Percentiles rank a stretch among this genome's conserved stretches.
Conservation (phyloP, 2,888 invertebrate genomes). For the Heliconius erato region DNA sequence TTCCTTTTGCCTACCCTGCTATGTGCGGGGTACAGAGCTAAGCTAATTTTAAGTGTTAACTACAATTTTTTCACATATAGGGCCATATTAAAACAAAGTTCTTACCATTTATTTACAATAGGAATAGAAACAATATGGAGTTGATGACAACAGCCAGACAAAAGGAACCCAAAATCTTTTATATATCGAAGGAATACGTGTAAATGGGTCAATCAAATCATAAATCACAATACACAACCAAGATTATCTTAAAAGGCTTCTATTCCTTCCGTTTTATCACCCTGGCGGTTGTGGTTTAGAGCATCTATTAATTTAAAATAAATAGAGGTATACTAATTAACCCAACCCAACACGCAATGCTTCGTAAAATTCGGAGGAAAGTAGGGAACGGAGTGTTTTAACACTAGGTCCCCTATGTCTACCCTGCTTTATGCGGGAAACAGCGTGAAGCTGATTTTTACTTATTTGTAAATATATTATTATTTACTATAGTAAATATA, state of each 20-base stretch:
- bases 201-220: background rate
- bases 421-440: no score
- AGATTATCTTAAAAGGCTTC: constrained; percentile 21
- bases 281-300: background rate
- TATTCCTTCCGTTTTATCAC: constrained; percentile 15
- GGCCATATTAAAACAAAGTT: no score
- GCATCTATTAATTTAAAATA: constrained; percentile 3
- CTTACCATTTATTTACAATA: background rate
- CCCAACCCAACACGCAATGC: no score
- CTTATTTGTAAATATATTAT: no score
- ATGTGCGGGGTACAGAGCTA: no score
- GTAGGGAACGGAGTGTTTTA: no score
- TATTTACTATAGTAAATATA: no score
- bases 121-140: background rate
- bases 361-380: no score
- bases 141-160: background rate
- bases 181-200: background rate
- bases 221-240: constrained; percentile 12
- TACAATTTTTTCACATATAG: no score
- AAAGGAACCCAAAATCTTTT: background rate
- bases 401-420: no score
- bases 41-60: background rate
- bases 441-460: no score
- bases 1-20: background rate
- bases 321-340: background rate